These are phyloP conservation scores for Muscina levida DNA, from an alignment of 2,888 invertebrate species.

Conservation along the genomic window DNA sequence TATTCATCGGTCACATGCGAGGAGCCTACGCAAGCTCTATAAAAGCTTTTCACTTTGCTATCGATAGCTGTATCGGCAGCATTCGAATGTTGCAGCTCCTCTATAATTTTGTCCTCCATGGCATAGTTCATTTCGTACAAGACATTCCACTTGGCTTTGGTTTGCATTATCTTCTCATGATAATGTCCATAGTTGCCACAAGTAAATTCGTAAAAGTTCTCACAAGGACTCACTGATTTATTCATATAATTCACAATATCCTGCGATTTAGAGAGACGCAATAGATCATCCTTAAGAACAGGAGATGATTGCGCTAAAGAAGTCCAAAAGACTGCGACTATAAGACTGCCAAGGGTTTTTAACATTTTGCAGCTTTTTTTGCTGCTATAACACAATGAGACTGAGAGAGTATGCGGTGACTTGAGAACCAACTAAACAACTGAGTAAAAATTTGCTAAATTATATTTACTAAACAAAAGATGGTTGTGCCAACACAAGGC, in stretches of 20 bases:
- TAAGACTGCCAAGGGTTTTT: not conserved
- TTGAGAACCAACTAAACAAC: too few relatives aligned
- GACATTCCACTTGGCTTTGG: slow-evolving; percentile 59
- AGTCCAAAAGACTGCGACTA: not conserved
- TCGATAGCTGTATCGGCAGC: not conserved
- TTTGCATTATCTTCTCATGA: slow-evolving; percentile 67
- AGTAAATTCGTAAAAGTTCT: slow-evolving; percentile 75
- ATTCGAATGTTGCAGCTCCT: not conserved
- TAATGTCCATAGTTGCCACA: slow-evolving; percentile 74
- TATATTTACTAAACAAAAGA: too few relatives aligned
- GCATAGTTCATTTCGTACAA: not conserved
- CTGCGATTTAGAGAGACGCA: slow-evolving; percentile 73
- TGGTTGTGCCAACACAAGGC: too few relatives aligned
- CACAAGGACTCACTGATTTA: slow-evolving; percentile 71
- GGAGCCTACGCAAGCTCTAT: not conserved
- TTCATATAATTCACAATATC: slow-evolving; percentile 72
- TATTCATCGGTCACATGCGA: slow-evolving; percentile 7
- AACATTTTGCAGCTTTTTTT: too few relatives aligned
- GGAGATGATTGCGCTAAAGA: not conserved
- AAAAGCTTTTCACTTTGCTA: not conserved
- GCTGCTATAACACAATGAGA: too few relatives aligned
- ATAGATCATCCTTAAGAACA: not conserved
- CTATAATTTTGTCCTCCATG: slow-evolving; percentile 60
- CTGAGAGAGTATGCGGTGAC: too few relatives aligned
- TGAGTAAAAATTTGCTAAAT: too few relatives aligned